These are phyloP conservation scores for Labia minor DNA, from an alignment of 2,888 invertebrate genomes.

Conservation along the genomic window DNA sequence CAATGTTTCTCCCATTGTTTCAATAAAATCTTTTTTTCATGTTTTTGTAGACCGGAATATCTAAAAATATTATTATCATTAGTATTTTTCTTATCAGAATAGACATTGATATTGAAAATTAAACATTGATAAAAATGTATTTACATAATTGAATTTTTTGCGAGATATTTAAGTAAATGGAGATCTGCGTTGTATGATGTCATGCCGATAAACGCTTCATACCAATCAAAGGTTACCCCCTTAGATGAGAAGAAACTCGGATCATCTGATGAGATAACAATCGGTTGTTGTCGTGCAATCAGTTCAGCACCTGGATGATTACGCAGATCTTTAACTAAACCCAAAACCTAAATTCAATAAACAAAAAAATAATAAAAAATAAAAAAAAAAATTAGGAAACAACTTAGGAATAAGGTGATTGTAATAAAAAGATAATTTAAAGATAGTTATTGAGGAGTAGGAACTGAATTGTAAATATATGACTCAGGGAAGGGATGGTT, in stretches of 20 bases:
- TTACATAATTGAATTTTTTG: conserved; percentile 59
- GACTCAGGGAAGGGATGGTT: no score
- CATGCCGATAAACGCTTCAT: conserved; percentile 64
- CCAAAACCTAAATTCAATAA: conserved; percentile 37
- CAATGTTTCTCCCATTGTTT: neutral
- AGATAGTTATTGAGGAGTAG: no score
- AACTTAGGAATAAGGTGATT: no score
- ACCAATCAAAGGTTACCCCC: conserved; percentile 65
- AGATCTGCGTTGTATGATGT: conserved; percentile 57
- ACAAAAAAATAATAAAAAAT: neutral
- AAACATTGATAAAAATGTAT: no score
- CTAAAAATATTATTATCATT: neutral
- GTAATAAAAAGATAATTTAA: no score
- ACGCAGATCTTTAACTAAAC: conserved; percentile 56
- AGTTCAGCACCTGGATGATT: conserved; percentile 62
- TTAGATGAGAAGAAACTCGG: conserved; percentile 66
- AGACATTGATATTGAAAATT: no score
- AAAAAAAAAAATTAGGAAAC: neutral
- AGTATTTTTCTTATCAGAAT: no score
- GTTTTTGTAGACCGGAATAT: neutral
- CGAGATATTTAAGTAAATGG: conserved; percentile 58
- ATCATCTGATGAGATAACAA: conserved; percentile 69
- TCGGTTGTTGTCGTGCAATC: conserved; percentile 55
- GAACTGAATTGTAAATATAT: no score
- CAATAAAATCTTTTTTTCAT: neutral